Evolutionary conservation across 1,140 invertebrate genomes (phyloP).

Genomic region (Nephotettix cincticeps): DNA sequence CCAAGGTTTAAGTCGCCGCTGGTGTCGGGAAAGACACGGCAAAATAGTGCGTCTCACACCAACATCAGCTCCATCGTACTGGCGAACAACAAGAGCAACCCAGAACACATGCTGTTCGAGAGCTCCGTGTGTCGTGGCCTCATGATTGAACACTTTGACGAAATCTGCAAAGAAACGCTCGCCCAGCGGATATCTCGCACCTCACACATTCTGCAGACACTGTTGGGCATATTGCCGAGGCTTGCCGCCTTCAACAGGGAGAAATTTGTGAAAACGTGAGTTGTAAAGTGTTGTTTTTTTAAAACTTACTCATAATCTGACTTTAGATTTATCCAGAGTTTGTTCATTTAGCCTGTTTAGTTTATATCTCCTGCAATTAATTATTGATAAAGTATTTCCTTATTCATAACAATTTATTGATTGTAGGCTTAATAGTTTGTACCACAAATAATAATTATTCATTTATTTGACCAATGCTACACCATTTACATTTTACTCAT

Average conservation of each 20-base stretch:
- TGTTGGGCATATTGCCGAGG: slow-evolving; percentile 88
- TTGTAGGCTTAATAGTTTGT: no score
- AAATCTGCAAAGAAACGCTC: slow-evolving; percentile 77
- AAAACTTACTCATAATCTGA: no score
- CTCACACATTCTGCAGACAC: slow-evolving; percentile 80
- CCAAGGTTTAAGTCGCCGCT: slow-evolving; percentile 49
- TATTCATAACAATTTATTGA: no score
- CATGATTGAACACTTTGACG: slow-evolving; percentile 80
- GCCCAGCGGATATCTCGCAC: slow-evolving; percentile 72
- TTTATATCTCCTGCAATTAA: no score
- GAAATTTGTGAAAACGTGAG: slow-evolving; percentile 65
- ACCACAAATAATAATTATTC: no score
- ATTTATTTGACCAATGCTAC: no score
- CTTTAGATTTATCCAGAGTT: no score
- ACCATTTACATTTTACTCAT: no score
- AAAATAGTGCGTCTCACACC: background rate
- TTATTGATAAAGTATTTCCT: no score
- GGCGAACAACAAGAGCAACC: slow-evolving; percentile 18
- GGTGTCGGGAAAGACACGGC: slow-evolving; percentile 28
- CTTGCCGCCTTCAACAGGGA: slow-evolving; percentile 89
- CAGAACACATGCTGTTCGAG: slow-evolving; percentile 60
- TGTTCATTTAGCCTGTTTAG: no score
- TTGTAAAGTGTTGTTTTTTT: no score
- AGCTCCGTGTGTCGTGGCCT: slow-evolving; percentile 84
- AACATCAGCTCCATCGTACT: background rate